Conservation (phyloP, 2,888 invertebrate species). For the Apamea crenata region DNA sequence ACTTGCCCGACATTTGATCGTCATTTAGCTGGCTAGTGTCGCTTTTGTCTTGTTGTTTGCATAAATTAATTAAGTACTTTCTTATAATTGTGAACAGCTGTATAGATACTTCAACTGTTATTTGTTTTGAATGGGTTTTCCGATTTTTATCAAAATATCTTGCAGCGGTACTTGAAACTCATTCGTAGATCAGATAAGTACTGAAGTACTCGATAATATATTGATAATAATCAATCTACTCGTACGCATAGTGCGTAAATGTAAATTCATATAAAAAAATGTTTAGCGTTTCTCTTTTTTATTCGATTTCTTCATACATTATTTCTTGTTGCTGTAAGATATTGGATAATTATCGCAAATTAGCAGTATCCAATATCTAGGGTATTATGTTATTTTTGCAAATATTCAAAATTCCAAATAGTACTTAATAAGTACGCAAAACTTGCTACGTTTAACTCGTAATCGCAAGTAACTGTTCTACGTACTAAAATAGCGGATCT, state of each 20-base stretch:
- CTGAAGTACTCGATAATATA: background rate
- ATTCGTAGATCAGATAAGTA: constrained; percentile 37
- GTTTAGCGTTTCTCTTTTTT: background rate
- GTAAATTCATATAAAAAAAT: background rate
- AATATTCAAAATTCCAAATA: background rate
- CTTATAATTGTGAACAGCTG: background rate
- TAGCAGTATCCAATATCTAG: background rate
- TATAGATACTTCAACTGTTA: background rate
- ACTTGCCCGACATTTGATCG: constrained; percentile 29
- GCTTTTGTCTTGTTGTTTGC: constrained; percentile 5
- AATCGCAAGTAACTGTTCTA: background rate
- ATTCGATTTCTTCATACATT: background rate
- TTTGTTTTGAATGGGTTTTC: constrained; percentile 2
- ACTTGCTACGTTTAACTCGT: background rate
- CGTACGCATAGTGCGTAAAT: background rate
- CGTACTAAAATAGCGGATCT: constrained; percentile 37
- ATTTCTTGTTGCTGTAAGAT: background rate
- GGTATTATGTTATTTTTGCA: background rate
- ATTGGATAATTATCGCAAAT: background rate
- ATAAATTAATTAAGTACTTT: constrained; percentile 6
- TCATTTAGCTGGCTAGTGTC: constrained; percentile 9
- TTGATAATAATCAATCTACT: constrained; percentile 34
- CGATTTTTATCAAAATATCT: constrained; percentile 22
- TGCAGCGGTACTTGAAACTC: constrained; percentile 19
- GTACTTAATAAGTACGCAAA: background rate